Evolutionary conservation across 2,113 vertebrate species (phyloP), one percentile per base, ranked within the genome.

Genomic region (Rafetus swinhoei): DNA sequence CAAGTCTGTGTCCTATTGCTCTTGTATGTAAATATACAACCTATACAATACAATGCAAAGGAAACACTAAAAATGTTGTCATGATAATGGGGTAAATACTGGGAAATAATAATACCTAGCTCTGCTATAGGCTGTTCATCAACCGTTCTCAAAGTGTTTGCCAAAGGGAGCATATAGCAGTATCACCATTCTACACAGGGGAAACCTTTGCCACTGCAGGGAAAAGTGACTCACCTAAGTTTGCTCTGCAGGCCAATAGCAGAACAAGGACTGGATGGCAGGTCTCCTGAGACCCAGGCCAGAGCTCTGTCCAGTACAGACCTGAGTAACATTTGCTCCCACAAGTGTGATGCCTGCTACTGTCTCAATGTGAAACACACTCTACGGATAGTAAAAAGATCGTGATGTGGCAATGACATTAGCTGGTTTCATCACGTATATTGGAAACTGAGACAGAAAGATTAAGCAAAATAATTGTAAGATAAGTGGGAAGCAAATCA

Each of bases 401-500:
- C 60, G 39, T 3, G 32, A 54, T 27, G 79, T 14, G 85, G 54
- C 32, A 88, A 76, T 57, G 18, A 88, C 54, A 80, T 79, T 72
- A 18, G 86, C 6, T 5, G 5, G 25, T 45, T 52, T 76, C 19
- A 54, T 14, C 53, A 12, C 53, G 3, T 54, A 57, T 39, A n/a
- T 81, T 55, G 22, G 53, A 82, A 82, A 57, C 55, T 39, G 54
- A 81, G 19, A 39, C 22, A 83, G 8, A 84, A 55, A 79, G 3
- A 84, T 18, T 56, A 95, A 93, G 91, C 13, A 93, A 88, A 76
- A 25, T 13, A 88, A 56, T 29, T 18, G 3, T 53, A 93, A 87
- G 81, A 82, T 12, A 89, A 93, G 45, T 7, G 79, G 32, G 82
- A 90, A 93, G 21, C 22, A 93, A 87, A 91, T 54, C 56, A n/a